Evolutionary conservation across 1,140 invertebrate species (phyloP).

Genomic region (Drosophila busckii): DNA sequence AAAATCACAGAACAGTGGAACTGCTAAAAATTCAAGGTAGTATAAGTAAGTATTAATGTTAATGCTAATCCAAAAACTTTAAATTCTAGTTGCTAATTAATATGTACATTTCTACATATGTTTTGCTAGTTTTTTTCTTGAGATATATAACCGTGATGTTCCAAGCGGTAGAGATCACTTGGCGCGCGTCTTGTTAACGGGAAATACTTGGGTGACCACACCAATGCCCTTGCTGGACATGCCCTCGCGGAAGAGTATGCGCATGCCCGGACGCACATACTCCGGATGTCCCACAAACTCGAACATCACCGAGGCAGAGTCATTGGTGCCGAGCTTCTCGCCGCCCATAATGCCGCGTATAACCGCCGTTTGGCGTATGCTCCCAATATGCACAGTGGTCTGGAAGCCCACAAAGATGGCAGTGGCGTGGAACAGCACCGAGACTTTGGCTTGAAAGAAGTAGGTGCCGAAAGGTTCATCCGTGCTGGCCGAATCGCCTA

Average conservation of each 20-base stretch:
- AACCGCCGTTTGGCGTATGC: conserved; percentile 95
- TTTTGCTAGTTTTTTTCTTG: conserved; percentile 21
- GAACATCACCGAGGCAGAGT: conserved; percentile 92
- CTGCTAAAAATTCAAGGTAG: conserved; percentile 38
- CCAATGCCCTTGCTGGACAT: conserved; percentile 92
- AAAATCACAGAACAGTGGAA: conserved; percentile 69
- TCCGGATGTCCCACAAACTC: conserved; percentile 94
- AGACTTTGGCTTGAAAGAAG: conserved; percentile 93
- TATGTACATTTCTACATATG: conserved; percentile 32
- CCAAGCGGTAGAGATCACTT: conserved; percentile 24
- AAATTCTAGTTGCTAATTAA: conserved; percentile 22
- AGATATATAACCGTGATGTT: conserved; percentile 27
- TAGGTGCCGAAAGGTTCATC: conserved; percentile 84
- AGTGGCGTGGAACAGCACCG: conserved; percentile 87
- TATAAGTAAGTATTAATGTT: conserved; percentile 33
- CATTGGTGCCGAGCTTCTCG: conserved; percentile 84
- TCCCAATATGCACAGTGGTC: conserved; percentile 96
- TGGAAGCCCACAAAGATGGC: conserved; percentile 94
- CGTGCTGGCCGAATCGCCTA: conserved; percentile 79
- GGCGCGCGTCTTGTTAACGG: conserved; percentile 64
- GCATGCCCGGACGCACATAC: conserved; percentile 91
- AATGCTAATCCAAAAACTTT: conserved; percentile 20
- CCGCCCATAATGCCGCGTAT: conserved; percentile 82
- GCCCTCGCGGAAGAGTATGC: conserved; percentile 93
- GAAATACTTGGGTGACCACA: conserved; percentile 91